Percentiles rank a stretch among this genome's conserved stretches.
Evolutionary conservation across 2,113 vertebrate genomes (phyloP).

Genomic region (Gobiocypris rarus): DNA sequence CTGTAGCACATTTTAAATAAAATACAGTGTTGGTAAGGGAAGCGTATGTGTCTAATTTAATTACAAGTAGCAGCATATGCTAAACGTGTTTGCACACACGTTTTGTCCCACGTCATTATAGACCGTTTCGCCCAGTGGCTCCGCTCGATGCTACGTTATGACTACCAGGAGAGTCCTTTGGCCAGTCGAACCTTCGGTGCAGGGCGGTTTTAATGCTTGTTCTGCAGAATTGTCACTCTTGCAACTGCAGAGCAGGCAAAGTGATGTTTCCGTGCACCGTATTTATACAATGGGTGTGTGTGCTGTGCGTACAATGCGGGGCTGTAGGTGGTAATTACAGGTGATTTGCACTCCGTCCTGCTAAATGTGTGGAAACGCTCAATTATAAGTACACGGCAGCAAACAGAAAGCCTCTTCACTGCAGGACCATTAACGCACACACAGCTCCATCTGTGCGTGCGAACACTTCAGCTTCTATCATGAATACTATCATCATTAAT

Average conservation of each 20-base stretch:
- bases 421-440: conserved; percentile 40
- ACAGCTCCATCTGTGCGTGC: conserved; percentile 36
- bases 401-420: conserved; percentile 38
- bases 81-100: not conserved
- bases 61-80: conserved; percentile 33
- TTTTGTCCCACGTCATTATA: conserved; percentile 9
- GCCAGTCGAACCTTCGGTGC: not conserved
- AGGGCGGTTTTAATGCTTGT: not conserved
- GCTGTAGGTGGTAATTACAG: conserved; percentile 67
- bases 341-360: conserved; percentile 62
- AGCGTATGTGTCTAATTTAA: conserved; percentile 11
- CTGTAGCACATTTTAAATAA: conserved; percentile 9
- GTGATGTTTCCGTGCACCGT: not conserved
- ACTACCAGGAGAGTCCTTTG: not conserved
- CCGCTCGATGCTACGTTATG: not conserved
- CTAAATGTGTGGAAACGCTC: conserved; percentile 48
- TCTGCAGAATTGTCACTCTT: not conserved
- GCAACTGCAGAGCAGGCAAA: not conserved
- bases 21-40: not conserved
- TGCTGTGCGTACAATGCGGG: conserved; percentile 52
- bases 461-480: conserved; percentile 70
- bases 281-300: conserved; percentile 10
- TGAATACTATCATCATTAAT: conserved; percentile 74
- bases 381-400: conserved; percentile 41
- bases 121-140: not conserved